A percentile compares a stretch with the other conserved stretches of the same genome.
phyloP scores from a whole-genome alignment of 2,797 vertebrate species.

The Fringilla coelebs region DNA sequence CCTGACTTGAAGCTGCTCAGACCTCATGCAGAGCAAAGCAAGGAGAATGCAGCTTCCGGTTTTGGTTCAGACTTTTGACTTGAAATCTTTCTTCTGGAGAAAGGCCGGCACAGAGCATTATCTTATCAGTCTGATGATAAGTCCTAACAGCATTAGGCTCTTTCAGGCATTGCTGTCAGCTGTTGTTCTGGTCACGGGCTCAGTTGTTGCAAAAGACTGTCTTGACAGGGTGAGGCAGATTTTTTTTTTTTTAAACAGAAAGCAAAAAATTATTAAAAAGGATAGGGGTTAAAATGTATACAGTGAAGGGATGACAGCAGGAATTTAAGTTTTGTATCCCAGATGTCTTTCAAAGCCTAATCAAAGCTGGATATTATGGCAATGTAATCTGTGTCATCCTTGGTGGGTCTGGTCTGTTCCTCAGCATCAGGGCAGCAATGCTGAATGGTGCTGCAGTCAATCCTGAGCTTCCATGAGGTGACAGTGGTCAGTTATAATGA shows the following conservation, averaged over 20 bases:
- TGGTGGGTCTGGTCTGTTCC: neutral
- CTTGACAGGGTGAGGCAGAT: constrained; percentile 13
- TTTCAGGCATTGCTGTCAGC: constrained; percentile 35
- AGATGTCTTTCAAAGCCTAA: constrained; percentile 14
- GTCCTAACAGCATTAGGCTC: constrained; percentile 27
- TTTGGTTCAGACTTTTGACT: constrained; percentile 42
- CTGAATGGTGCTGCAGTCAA: neutral
- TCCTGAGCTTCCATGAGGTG: neutral
- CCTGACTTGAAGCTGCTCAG: neutral
- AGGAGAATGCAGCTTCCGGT: neutral
- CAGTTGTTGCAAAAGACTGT: constrained; percentile 31
- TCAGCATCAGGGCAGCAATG: neutral
- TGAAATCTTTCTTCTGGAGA: constrained; percentile 33
- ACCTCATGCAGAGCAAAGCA: neutral
- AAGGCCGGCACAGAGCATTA: constrained; percentile 29
- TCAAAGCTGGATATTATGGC: neutral
- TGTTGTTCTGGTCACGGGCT: constrained; percentile 42
- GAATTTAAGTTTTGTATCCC: neutral
- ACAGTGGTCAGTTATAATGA: neutral
- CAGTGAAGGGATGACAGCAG: neutral
- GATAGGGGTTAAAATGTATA: neutral
- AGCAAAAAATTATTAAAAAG: neutral
- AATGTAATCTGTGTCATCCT: neutral
- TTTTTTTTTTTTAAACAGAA: neutral
- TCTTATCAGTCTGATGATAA: constrained; percentile 64